These are phyloP conservation scores for Diabrotica virgifera DNA, from an alignment of 1,140 invertebrate species.

Conservation along the genomic window DNA sequence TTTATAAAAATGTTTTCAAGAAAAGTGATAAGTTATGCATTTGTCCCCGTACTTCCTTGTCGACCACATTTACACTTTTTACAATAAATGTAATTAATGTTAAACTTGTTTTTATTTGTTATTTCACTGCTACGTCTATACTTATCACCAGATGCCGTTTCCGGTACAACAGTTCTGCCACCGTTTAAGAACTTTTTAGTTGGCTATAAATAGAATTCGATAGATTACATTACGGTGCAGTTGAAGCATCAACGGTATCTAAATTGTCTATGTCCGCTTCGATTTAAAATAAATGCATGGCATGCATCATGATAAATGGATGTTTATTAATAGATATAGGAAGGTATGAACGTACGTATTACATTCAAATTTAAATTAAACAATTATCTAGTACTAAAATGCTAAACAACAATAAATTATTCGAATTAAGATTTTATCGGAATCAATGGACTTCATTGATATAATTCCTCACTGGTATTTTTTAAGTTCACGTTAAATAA, in stretches of 20 bases:
- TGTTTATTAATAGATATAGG: not conserved
- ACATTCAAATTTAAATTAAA: not conserved
- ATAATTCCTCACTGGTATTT: too few species aligned
- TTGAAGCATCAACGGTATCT: constrained; percentile 2
- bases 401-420: too few species aligned
- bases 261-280: constrained; percentile 2
- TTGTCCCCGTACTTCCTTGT: not conserved
- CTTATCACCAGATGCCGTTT: not conserved
- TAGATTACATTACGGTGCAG: not conserved
- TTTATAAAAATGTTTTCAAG: too few species aligned
- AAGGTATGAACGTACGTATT: not conserved
- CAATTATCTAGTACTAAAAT: too few species aligned
- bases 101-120: not conserved
- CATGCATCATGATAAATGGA: not conserved
- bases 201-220: not conserved
- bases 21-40: too few species aligned
- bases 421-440: too few species aligned
- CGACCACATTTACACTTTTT: not conserved
- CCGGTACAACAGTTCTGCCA: not conserved
- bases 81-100: not conserved
- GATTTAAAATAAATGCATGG: not conserved
- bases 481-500: too few species aligned
- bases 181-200: not conserved
- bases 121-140: not conserved
- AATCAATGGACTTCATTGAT: too few species aligned